These are phyloP conservation scores for Cheilosia vernalis DNA, from an alignment of 2,888 invertebrate genomes.

Conservation along the genomic window DNA sequence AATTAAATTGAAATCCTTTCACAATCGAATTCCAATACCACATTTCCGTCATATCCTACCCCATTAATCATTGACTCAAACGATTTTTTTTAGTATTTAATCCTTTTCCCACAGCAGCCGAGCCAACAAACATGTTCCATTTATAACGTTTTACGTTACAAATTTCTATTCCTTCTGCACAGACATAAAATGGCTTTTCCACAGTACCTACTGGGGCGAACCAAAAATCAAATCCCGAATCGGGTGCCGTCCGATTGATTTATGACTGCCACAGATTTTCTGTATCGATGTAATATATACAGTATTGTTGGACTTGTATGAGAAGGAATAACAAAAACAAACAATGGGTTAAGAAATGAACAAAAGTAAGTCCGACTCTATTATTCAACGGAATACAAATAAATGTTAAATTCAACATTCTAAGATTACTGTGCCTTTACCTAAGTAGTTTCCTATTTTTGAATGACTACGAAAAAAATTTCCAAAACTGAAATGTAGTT, in stretches of 20 bases:
- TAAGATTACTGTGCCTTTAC: too few species aligned
- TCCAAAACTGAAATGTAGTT: too few species aligned
- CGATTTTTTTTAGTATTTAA: conserved; percentile 38
- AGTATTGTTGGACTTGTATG: not conserved
- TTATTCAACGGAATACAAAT: not conserved
- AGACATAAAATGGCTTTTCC: conserved; percentile 44
- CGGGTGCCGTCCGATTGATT: conserved; percentile 63
- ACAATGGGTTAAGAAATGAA: conserved; percentile 16
- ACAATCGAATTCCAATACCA: conserved; percentile 52
- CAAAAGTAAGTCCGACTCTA: not conserved
- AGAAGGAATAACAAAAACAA: not conserved
- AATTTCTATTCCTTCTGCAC: conserved; percentile 22
- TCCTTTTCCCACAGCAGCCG: conserved; percentile 22
- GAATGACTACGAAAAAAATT: too few species aligned
- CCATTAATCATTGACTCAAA: conserved; percentile 67
- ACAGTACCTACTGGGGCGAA: conserved; percentile 10
- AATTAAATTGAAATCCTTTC: conserved; percentile 34
- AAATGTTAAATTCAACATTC: not conserved
- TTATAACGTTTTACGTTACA: conserved; percentile 42
- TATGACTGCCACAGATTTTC: conserved; percentile 67
- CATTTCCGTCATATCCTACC: conserved; percentile 41
- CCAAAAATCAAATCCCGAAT: conserved; percentile 70
- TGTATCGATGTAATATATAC: conserved; percentile 52
- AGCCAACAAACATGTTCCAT: conserved; percentile 52
- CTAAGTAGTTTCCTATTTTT: too few species aligned